Evolutionary conservation across 2,113 vertebrate genomes (phyloP).

Genomic region (Serinus canaria): DNA sequence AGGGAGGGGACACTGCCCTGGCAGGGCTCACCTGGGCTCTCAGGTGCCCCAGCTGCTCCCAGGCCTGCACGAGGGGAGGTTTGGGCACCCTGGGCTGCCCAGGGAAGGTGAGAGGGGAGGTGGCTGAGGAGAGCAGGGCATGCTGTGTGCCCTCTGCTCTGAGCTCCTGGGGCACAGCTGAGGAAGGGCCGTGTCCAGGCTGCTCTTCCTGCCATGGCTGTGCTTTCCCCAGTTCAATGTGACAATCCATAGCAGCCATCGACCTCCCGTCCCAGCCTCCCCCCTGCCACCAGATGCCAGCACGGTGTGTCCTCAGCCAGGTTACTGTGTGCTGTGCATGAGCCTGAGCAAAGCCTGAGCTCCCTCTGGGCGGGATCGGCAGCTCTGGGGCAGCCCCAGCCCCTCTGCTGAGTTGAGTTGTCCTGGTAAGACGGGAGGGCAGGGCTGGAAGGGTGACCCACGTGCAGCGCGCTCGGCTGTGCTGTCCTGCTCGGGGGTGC

Average conservation of each 20-base stretch:
- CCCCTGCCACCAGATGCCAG: too few species aligned
- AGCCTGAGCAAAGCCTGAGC: not conserved
- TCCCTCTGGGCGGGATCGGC: accelerated
- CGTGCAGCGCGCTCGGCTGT: not conserved
- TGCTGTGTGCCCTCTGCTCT: not conserved
- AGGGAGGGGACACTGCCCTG: not conserved
- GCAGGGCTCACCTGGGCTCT: not conserved
- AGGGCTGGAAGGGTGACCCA: not conserved
- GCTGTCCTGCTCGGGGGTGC: not conserved
- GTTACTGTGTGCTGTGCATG: not conserved
- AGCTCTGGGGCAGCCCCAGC: not conserved
- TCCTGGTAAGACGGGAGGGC: not conserved
- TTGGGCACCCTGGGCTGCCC: not conserved
- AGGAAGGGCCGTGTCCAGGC: accelerated
- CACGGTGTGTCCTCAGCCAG: accelerated
- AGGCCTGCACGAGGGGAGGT: not conserved
- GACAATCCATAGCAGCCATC: not conserved
- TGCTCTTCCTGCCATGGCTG: not conserved
- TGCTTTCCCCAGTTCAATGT: not conserved
- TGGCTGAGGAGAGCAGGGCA: not conserved
- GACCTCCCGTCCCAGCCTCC: not conserved
- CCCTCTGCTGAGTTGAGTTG: not conserved
- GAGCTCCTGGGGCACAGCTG: not conserved
- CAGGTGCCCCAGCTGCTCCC: not conserved
- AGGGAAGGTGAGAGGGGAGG: not conserved